These are phyloP conservation scores for Cyclargus thomasi DNA, from an alignment of 1,140 invertebrate genomes.

Conservation along the genomic window DNA sequence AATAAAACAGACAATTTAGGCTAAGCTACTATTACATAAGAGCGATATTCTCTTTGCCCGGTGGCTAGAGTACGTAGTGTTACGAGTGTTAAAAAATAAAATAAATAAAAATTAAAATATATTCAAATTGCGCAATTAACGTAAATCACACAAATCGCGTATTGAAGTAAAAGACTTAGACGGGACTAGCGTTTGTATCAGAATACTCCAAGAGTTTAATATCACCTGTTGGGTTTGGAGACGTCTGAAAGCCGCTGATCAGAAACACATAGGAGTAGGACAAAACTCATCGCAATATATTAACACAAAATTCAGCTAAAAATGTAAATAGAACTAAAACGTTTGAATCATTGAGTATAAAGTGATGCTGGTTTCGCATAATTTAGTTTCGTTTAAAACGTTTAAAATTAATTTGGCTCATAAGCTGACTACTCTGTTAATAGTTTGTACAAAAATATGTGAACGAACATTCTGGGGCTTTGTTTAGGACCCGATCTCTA, in stretches of 20 bases:
- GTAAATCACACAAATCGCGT: conserved; percentile 18
- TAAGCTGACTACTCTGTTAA: background rate
- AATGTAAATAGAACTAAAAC: too few relatives aligned
- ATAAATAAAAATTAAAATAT: conserved; percentile 6
- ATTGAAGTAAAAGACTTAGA: conserved; percentile 51
- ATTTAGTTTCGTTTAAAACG: conserved; percentile 7
- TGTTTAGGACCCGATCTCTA: background rate
- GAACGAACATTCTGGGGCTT: background rate
- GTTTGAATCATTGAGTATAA: too few relatives aligned
- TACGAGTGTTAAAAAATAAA: conserved; percentile 14
- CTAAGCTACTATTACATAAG: background rate
- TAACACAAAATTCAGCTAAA: too few relatives aligned
- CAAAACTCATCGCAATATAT: too few relatives aligned
- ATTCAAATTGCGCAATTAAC: conserved; percentile 13
- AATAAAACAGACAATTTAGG: background rate
- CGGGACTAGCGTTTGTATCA: conserved; percentile 48
- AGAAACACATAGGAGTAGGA: background rate
- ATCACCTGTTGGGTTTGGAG: conserved; percentile 20
- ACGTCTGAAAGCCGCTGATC: conserved; percentile 27
- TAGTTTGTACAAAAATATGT: conserved; percentile 12
- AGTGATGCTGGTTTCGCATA: background rate
- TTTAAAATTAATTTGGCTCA: conserved; percentile 9
- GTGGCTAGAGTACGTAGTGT: background rate
- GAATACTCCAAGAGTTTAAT: conserved; percentile 24
- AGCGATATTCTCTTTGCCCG: background rate